These are phyloP conservation scores for Eospalax fontanierii DNA, from an alignment of 2,797 vertebrate genomes.

Conservation along the genomic window DNA sequence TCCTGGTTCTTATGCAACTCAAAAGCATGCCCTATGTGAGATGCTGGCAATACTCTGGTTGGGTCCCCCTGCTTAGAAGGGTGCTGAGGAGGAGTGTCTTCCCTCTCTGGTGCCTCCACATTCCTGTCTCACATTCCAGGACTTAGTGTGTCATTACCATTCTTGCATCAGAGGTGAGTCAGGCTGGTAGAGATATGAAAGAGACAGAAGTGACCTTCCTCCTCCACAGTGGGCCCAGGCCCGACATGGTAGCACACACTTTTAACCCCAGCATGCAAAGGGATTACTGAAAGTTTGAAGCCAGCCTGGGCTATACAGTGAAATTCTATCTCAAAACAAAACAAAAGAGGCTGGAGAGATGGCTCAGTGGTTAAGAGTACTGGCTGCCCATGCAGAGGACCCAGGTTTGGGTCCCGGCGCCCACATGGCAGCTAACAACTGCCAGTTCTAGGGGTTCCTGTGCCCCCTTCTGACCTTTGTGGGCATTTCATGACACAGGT, in stretches of 20 bases:
- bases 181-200: neutral
- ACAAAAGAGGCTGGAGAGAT: neutral
- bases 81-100: neutral
- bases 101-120: neutral
- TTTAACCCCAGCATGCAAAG: neutral
- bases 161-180: conserved; percentile 9
- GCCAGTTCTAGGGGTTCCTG: too few relatives aligned
- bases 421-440: too few relatives aligned
- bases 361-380: too few relatives aligned
- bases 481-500: too few relatives aligned
- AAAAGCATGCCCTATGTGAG: neutral
- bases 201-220: neutral
- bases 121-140: neutral
- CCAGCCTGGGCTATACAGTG: neutral
- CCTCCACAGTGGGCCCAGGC: neutral
- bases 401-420: too few relatives aligned
- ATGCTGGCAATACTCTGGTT: neutral
- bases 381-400: too few relatives aligned
- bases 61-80: neutral
- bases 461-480: too few relatives aligned
- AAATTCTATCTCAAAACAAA: neutral
- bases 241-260: too few relatives aligned
- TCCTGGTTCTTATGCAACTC: too few relatives aligned
- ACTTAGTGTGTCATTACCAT: neutral
- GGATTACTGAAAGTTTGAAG: neutral